Evolutionary conservation across 2,888 invertebrate genomes (phyloP).

Genomic region (Brassicogethes aeneus): DNA sequence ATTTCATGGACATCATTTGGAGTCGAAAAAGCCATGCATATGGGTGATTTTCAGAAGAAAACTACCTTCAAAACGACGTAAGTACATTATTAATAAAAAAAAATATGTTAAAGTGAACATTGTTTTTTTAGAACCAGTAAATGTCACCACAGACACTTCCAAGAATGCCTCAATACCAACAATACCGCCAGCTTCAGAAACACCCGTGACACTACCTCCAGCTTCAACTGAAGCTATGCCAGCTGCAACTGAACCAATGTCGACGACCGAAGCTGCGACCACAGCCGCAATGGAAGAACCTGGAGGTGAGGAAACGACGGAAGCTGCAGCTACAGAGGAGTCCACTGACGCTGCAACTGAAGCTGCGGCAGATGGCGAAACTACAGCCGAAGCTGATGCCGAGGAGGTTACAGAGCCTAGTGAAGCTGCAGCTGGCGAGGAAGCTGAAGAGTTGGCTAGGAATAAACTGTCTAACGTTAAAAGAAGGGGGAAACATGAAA

Average conservation of each 20-base stretch:
- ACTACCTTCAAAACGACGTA: neutral
- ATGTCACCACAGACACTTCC: neutral
- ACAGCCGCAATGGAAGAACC: too few relatives aligned
- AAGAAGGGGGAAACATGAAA: too few relatives aligned
- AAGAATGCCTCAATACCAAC: neutral
- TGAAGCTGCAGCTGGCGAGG: neutral
- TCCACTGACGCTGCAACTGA: neutral
- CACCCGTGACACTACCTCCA: neutral
- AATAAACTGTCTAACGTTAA: neutral
- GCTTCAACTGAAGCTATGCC: neutral
- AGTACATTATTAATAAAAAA: too few relatives aligned
- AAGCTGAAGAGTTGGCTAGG: neutral
- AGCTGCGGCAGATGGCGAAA: neutral
- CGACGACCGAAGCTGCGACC: too few relatives aligned
- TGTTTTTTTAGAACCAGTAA: neutral
- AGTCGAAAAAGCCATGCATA: neutral
- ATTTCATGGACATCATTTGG: neutral
- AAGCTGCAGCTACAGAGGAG: neutral
- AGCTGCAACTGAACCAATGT: neutral
- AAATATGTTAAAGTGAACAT: neutral
- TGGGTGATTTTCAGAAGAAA: neutral
- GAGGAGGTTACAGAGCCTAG: neutral
- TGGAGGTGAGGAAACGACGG: neutral
- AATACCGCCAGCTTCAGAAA: neutral
- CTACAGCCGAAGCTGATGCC: neutral